Evolutionary conservation across 2,888 invertebrate genomes (phyloP), one percentile per base, ranked within the genome.

Genomic region (Tanytarsus gracilentus): DNA sequence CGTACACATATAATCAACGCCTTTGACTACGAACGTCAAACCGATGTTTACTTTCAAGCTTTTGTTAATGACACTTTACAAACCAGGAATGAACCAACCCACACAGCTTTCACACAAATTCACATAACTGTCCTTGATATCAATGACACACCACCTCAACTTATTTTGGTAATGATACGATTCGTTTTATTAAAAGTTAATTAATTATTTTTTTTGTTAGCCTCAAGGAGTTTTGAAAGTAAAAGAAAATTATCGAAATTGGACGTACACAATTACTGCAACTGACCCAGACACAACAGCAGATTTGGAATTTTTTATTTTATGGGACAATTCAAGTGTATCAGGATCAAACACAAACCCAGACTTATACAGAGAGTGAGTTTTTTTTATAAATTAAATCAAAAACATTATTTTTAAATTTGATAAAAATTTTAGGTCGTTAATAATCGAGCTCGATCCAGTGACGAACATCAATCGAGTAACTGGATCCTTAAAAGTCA

Each of bases 111-210:
- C 8, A 72, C 79, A 0, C 79, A 81, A 64, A 67, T 85, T 8
- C 76, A 76, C 23, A 80, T 88, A 30, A 75, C 77, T 58, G 75
- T 88, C 0, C 66, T 72, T 5, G 88, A 88, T 70, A 78, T 86
- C 44, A 88, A 88, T 70, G 86, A 88, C 68, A 84, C 84, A 61
- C 78, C 81, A 0, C 88, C 88, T 0, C 76, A 75, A 39, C 76
- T 88, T 11, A 70, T 74, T 62, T 70, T 82, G 76, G 84, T 83
- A 72, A 74, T 73, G 16, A 27, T 11, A 14, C 16, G 30, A 4
- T 3, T 3, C 44, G 11, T 7, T n/a, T n/a, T n/a, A n/a, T n/a
- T n/a, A n/a, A n/a, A n/a, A n/a, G n/a, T n/a, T n/a, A n/a, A 18
- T 21, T 6, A 14, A 18, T 49, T 23, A 4, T 23, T 3, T 39